These are phyloP conservation scores for Microtus oregoni DNA, from an alignment of 2,113 vertebrate genomes.

Conservation along the genomic window DNA sequence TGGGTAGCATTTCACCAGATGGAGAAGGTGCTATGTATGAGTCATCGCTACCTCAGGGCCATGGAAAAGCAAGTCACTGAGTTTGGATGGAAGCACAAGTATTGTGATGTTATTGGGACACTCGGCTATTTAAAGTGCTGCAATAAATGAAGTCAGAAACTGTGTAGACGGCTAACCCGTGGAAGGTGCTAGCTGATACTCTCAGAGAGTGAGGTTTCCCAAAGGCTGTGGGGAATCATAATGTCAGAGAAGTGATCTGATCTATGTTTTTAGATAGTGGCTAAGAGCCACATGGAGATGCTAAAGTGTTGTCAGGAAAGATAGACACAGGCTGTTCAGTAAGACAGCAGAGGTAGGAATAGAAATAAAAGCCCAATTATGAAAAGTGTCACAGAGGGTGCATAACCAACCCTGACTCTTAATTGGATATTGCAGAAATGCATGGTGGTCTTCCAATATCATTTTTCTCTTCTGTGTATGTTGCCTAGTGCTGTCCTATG, in stretches of 20 bases:
- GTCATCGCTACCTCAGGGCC: background rate
- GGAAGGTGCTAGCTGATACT: background rate
- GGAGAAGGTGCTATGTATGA: background rate
- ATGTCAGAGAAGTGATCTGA: background rate
- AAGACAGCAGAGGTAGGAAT: background rate
- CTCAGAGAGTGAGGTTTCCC: background rate
- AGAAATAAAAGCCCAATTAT: background rate
- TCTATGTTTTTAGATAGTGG: background rate
- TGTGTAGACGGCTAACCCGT: background rate
- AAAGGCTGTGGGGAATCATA: background rate
- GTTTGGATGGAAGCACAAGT: background rate
- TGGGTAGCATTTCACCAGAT: constrained; percentile 51
- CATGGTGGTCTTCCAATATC: background rate
- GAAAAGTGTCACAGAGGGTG: background rate
- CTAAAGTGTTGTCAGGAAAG: background rate
- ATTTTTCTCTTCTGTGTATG: background rate
- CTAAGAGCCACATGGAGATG: background rate
- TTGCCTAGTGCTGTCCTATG: background rate
- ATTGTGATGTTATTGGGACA: constrained; percentile 3
- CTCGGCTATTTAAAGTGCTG: background rate
- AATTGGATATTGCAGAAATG: background rate
- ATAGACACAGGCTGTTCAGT: no score
- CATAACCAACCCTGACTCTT: background rate
- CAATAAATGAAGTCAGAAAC: background rate
- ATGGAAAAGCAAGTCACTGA: constrained; percentile 19